These are phyloP conservation scores for Lysiphlebus fabarum DNA, from an alignment of 1,140 invertebrate genomes.

Conservation along the genomic window DNA sequence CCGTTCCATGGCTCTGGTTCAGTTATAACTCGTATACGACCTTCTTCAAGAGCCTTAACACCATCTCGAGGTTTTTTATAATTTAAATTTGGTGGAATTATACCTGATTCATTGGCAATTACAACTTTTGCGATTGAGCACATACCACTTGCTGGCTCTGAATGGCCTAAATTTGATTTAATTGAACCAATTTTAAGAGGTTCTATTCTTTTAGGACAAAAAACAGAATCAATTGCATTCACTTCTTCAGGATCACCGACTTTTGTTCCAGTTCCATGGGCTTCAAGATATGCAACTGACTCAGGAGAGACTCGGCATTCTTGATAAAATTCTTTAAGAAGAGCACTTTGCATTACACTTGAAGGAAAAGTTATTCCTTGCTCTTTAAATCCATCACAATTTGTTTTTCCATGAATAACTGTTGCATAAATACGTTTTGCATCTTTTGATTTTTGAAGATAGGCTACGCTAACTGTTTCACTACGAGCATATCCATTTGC, in stretches of 20 bases:
- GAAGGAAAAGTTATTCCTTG: slow-evolving; percentile 91
- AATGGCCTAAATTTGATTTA: slow-evolving; percentile 92
- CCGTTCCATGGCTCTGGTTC: slow-evolving; percentile 63
- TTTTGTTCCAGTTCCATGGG: slow-evolving; percentile 83
- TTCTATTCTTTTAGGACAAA: slow-evolving; percentile 65
- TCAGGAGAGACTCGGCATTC: slow-evolving; percentile 74
- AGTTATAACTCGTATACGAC: slow-evolving; percentile 62
- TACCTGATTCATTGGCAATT: slow-evolving; percentile 67
- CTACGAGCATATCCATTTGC: slow-evolving; percentile 73
- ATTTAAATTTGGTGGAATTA: slow-evolving; percentile 73
- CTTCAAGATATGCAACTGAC: slow-evolving; percentile 78
- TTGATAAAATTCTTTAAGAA: slow-evolving; percentile 80
- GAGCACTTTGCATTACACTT: slow-evolving; percentile 71
- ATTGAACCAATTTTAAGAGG: slow-evolving; percentile 84
- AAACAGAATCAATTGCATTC: slow-evolving; percentile 77
- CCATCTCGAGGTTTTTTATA: slow-evolving; percentile 66
- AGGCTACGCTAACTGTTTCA: slow-evolving; percentile 73
- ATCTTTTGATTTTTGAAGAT: slow-evolving; percentile 77
- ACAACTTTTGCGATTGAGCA: slow-evolving; percentile 78
- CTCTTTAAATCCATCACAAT: slow-evolving; percentile 79
- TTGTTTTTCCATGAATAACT: slow-evolving; percentile 67
- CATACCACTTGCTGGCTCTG: slow-evolving; percentile 84
- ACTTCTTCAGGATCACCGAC: slow-evolving; percentile 87
- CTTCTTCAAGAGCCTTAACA: slow-evolving; percentile 66
- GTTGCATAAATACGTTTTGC: slow-evolving; percentile 75